Conservation (phyloP, 2,888 invertebrate genomes). For the Brenthis ino region DNA sequence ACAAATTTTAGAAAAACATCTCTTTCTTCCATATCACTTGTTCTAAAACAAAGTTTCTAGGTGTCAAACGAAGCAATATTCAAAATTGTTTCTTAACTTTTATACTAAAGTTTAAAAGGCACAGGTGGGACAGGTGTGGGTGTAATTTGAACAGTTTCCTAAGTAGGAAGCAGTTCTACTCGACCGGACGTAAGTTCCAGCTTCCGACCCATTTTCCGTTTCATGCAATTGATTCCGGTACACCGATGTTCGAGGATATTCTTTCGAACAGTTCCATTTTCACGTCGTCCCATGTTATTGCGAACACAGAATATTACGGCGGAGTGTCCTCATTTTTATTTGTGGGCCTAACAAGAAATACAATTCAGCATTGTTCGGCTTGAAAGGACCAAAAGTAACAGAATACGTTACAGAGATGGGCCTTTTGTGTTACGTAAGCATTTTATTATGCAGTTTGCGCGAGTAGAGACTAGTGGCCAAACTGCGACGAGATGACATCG, state of each 20-base stretch:
- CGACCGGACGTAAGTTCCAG: constrained; percentile 11
- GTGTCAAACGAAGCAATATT: background rate
- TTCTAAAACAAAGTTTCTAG: background rate
- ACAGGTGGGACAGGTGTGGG: constrained; percentile 13
- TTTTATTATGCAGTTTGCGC: constrained; percentile 17
- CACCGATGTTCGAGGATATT: background rate
- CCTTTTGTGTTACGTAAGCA: constrained; percentile 17
- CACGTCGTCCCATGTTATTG: background rate
- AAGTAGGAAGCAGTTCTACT: background rate
- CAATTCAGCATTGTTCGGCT: constrained; percentile 2
- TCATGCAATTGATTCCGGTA: constrained; percentile 18
- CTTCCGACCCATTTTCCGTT: constrained; percentile 13
- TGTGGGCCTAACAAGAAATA: constrained; percentile 7
- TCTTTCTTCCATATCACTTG: background rate
- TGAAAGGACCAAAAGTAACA: constrained; percentile 10
- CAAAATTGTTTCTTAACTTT: constrained; percentile 10
- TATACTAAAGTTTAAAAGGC: constrained; percentile 9
- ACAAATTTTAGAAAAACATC: too few relatives aligned
- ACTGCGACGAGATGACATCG: constrained; percentile 18
- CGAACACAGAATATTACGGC: constrained; percentile 1
- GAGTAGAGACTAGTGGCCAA: constrained; percentile 9
- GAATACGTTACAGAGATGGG: constrained; percentile 15
- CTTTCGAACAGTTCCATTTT: background rate
- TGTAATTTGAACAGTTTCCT: constrained; percentile 16
- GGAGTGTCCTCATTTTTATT: constrained; percentile 9